These are phyloP conservation scores for Hippoglossus hippoglossus DNA, from an alignment of 2,797 vertebrate species.

Conservation along the genomic window DNA sequence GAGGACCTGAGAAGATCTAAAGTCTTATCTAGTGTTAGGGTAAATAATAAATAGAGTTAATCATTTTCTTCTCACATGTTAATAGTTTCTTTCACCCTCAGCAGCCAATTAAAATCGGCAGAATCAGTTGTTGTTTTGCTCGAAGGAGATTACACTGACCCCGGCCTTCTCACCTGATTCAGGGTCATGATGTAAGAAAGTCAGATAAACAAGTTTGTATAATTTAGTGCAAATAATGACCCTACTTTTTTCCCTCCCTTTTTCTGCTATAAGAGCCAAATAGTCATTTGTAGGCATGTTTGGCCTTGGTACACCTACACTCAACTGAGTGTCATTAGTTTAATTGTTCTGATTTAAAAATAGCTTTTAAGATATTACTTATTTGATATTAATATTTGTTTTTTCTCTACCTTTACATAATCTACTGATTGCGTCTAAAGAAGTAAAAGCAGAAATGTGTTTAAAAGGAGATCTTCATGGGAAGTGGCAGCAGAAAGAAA, in stretches of 20 bases:
- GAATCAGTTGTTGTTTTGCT: background rate
- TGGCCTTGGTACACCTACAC: background rate
- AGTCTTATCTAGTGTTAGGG: too few species aligned
- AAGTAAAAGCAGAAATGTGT: background rate
- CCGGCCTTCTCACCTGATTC: background rate
- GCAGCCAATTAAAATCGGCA: background rate
- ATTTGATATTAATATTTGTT: too few species aligned
- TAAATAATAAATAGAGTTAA: background rate
- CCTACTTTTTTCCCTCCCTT: background rate
- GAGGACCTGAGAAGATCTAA: too few species aligned
- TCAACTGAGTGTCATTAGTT: too few species aligned
- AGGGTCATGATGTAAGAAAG: too few species aligned
- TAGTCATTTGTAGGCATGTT: background rate
- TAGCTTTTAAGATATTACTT: too few species aligned
- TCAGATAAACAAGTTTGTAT: too few species aligned
- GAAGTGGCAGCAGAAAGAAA: background rate
- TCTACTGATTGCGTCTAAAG: background rate
- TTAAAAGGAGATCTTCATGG: background rate
- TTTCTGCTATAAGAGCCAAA: background rate
- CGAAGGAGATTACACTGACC: background rate
- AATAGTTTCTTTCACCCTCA: background rate
- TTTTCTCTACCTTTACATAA: too few species aligned
- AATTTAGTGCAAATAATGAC: background rate
- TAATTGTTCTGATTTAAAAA: too few species aligned
- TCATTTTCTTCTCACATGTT: background rate